These are phyloP conservation scores for Cyclargus thomasi DNA, from an alignment of 1,140 invertebrate species.

Conservation along the genomic window DNA sequence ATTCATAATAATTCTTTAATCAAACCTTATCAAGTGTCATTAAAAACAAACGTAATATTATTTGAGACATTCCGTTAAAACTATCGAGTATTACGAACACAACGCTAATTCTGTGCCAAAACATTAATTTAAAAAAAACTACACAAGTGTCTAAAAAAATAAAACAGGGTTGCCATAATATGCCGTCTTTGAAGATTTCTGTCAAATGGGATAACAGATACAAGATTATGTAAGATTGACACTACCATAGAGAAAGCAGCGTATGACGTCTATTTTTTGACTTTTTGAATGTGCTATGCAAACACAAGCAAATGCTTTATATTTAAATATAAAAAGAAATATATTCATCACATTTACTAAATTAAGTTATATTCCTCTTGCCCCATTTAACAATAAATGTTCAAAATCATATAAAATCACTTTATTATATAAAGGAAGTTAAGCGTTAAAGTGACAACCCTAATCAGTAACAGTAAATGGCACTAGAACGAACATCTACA, in stretches of 20 bases:
- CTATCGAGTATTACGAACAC: conserved; percentile 34
- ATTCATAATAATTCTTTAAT: conserved; percentile 33
- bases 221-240: no score
- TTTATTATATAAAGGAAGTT: neutral
- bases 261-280: no score
- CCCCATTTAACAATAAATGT: neutral
- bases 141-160: neutral
- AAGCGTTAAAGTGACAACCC: neutral
- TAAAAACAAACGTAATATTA: conserved; percentile 23
- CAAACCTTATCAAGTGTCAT: conserved; percentile 29
- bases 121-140: conserved; percentile 10
- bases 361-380: neutral
- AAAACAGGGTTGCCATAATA: neutral
- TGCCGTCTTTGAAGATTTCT: neutral
- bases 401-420: neutral
- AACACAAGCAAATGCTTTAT: no score
- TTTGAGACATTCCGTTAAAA: conserved; percentile 30
- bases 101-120: conserved; percentile 11
- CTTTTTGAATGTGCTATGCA: no score
- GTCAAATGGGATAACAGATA: no score
- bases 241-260: no score
- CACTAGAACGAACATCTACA: conserved; percentile 3
- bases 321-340: no score
- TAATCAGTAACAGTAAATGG: neutral
- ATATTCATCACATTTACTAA: neutral